Conservation (phyloP, 2,113 vertebrate genomes). For the Rana temporaria region DNA sequence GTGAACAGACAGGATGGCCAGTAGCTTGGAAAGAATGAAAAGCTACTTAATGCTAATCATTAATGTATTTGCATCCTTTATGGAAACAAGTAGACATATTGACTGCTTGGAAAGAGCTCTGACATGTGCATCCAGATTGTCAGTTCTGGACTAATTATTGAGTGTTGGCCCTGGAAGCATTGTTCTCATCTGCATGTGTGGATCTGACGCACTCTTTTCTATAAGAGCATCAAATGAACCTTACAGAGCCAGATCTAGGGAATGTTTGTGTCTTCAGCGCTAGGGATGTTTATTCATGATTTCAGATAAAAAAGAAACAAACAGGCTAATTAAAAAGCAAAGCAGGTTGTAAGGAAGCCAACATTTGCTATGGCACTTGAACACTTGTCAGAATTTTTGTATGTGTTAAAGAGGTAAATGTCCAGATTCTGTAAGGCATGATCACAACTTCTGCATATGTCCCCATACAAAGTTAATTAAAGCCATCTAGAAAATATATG, state of each 20-base stretch:
- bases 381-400: too few relatives aligned
- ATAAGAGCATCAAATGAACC: background rate
- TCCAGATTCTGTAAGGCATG: too few relatives aligned
- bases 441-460: too few relatives aligned
- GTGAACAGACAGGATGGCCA: slow-evolving; percentile 46
- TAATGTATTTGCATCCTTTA: slow-evolving; percentile 46
- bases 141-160: slow-evolving; percentile 45
- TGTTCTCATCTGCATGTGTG: slow-evolving; percentile 44
- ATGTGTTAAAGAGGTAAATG: too few relatives aligned
- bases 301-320: slow-evolving; percentile 8
- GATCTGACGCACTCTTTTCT: background rate
- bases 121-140: slow-evolving; percentile 53
- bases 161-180: slow-evolving; percentile 40
- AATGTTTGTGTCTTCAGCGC: slow-evolving; percentile 7
- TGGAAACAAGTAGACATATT: slow-evolving; percentile 40
- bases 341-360: too few relatives aligned
- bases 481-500: too few relatives aligned
- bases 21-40: slow-evolving; percentile 53
- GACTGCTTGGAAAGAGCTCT: slow-evolving; percentile 43
- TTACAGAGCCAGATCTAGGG: background rate
- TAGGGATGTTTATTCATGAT: background rate
- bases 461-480: too few relatives aligned
- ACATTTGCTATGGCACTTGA: too few relatives aligned
- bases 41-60: slow-evolving; percentile 52
- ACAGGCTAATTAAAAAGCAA: background rate